Conservation (phyloP, 2,797 vertebrate genomes). For the Poecile montanus region DNA sequence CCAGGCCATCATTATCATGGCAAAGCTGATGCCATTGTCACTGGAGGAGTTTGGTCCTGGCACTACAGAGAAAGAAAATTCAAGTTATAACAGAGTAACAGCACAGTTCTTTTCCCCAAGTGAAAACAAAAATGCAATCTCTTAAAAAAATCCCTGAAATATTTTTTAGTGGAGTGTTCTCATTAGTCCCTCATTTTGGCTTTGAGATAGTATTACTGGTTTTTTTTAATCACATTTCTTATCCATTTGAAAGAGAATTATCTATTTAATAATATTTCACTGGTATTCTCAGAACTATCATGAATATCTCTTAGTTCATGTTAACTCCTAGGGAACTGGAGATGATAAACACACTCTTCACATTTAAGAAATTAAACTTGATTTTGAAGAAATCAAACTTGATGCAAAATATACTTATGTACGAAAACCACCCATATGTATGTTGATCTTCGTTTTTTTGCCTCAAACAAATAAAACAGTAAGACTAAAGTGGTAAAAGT, state of each 20-base stretch:
- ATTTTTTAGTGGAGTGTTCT: not conserved
- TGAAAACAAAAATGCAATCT: not conserved
- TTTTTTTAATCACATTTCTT: not conserved
- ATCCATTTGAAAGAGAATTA: not conserved
- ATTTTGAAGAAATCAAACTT: not conserved
- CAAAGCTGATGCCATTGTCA: constrained; percentile 84
- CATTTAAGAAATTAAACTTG: not conserved
- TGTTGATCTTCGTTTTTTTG: not conserved
- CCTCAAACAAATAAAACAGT: not conserved
- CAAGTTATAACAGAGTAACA: not conserved
- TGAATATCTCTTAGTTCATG: not conserved
- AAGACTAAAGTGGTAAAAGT: not conserved
- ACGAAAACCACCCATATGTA: accelerated
- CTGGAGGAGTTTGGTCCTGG: constrained; percentile 86
- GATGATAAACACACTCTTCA: not conserved
- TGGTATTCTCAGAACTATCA: not conserved
- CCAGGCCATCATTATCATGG: constrained; percentile 95
- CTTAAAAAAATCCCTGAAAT: not conserved
- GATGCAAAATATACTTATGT: not conserved
- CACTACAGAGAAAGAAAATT: constrained; percentile 77
- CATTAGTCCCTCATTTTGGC: not conserved
- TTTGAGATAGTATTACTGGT: not conserved
- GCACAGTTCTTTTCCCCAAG: not conserved
- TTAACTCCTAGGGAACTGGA: not conserved
- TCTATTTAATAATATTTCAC: not conserved